Evolutionary conservation across 2,113 vertebrate genomes (phyloP), one percentile per base, ranked within the genome.

Genomic region (Psettodes erumei): DNA sequence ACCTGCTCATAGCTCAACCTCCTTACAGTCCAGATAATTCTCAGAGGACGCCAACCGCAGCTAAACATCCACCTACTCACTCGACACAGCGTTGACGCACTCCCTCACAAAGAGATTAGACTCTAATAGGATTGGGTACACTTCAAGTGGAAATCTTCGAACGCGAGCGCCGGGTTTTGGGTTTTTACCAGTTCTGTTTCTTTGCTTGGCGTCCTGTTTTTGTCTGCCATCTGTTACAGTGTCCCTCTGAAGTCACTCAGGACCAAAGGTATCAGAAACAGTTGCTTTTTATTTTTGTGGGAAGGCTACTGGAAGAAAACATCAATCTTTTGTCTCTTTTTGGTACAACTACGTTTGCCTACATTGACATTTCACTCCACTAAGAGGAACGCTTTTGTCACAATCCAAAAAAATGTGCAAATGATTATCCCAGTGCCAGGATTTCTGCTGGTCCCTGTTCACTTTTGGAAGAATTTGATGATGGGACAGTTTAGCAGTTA

Each of bases 31-130:
- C 23, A 69, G 40, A 75, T 83, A 75, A 84, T 69, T 82, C 79
- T 77, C 81, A 12, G 53, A 50, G 70, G 82, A 82, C 64, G 58
- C 37, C 69, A 68, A 78, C 47, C 47, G 23, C 60, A 73, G 75
- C 75, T 69, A 50, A 86, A 61, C 67, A 82, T 79, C 86, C 82
- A 55, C 86, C 84, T 83, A 85, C 88, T 88, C 85, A 83, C 79
- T 69, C 81, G 76, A 87, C 78, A 83, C 71, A 70, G 45, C 71
- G 85, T 67, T 83, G 83, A 86, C 86, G 72, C 70, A 82, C 83
- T 82, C 76, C 77, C 64, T 74, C 76, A 53, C 77, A 71, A 67
- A 74, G 37, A 89, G 74, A 87, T 82, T 80, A 89, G 28, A 65
- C 47, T 67, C 60, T 72, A 85, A 83, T 48, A 80, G 72, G 79